Conservation (phyloP, 2,888 invertebrate genomes). For the Drosophila fulvimacula region DNA sequence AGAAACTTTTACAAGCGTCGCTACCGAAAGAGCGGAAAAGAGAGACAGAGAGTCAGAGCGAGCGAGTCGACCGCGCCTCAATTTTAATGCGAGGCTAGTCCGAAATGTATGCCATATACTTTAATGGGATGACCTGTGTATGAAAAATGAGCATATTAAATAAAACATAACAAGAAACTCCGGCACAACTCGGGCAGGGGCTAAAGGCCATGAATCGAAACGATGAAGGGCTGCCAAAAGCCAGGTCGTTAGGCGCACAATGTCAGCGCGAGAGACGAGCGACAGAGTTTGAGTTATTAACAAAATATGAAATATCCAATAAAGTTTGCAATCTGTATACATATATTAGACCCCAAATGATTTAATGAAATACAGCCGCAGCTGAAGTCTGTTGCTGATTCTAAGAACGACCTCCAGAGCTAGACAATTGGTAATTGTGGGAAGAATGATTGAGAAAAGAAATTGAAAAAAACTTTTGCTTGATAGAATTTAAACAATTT, state of each 20-base stretch:
- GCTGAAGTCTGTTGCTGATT: background rate
- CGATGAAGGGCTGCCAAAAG: constrained; percentile 28
- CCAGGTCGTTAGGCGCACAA: constrained; percentile 20
- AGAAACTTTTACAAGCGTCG: constrained; percentile 66
- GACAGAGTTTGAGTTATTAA: constrained; percentile 1
- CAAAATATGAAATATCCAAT: constrained; percentile 16
- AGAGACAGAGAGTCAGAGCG: background rate
- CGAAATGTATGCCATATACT: constrained; percentile 22
- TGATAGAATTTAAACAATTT: background rate
- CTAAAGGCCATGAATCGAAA: constrained; percentile 11
- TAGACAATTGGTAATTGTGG: background rate
- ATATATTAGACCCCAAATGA: constrained; percentile 9
- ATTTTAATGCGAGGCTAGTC: constrained; percentile 19
- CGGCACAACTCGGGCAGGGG: constrained; percentile 16
- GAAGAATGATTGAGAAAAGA: background rate
- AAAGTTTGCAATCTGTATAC: constrained; percentile 8
- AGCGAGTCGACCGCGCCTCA: constrained; percentile 31
- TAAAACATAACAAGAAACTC: constrained; percentile 54
- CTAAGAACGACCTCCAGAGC: background rate
- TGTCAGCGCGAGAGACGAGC: background rate
- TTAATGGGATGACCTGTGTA: constrained; percentile 46
- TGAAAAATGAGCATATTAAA: constrained; percentile 65
- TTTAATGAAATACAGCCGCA: background rate
- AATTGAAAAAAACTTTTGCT: background rate
- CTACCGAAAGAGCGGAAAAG: constrained; percentile 5